Base-by-base conservation (phyloP, 2,888 invertebrate genomes). In the Alloscopus bannaensis region DNA sequence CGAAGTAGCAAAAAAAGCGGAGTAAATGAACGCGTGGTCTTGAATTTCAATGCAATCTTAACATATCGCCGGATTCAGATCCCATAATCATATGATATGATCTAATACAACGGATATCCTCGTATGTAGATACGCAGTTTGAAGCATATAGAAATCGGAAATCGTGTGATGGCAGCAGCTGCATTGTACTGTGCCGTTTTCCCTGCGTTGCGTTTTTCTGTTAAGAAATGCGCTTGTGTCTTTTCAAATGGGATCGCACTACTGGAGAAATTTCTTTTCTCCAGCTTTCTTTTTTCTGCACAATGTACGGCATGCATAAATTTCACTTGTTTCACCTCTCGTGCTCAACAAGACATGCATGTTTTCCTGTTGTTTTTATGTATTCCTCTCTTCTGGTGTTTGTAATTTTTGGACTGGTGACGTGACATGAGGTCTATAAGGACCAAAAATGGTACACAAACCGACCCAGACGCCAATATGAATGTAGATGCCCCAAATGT, bases 21-120 rank as follows among this genome's bases (percentile, higher is more conserved):
- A 70, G 70, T 36, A 71, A 78, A 71, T 76, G 76, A 69, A 69
- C 78, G 71, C 50, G 28, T 78, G 71, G 71, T 71, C 78, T 52
- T 78, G 78, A 78, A 78, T 78, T 78, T 78, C 71, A 78, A 78
- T 72, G 71, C 20, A 66, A 78, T 77, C 65, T 77, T 64, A 68
- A 68, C 60, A 22, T 31, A 62, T 62, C 40, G 22, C 62, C 40
- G 24, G 16, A 57, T n/a, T n/a, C 2, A 40, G 40, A 62, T 62
- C 42, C 22, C n/a, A 62, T 62, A 42, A 62, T 62, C 40, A 62
- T 29, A 29, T 62, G 62, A 62, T 42, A 59, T 59, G 31, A 59
- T 59, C 59, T 59, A 31, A 3, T 8, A 31, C n/a, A n/a, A 18
- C 28, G 2, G 16, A 26, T 57, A 29, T 59, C 11, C 29, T 59